phyloP scores from a whole-genome alignment of 2,113 vertebrate species.

The Oceanodroma tethys region DNA sequence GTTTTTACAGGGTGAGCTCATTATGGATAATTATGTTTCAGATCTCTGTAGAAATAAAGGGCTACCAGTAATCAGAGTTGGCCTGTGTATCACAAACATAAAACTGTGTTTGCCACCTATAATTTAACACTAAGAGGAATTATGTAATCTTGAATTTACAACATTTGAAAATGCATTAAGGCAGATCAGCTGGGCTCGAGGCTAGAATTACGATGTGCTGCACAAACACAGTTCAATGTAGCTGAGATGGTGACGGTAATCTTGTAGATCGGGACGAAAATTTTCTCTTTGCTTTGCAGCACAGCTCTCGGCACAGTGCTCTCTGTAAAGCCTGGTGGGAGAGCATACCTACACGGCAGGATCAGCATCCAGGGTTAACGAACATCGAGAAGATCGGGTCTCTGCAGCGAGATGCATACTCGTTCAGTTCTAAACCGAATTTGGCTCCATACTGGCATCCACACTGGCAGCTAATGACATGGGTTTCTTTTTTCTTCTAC shows the following conservation, averaged over 20 bases:
- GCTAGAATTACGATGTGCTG: not conserved
- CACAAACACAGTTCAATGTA: not conserved
- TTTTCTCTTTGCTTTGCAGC: not conserved
- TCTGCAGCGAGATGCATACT: not conserved
- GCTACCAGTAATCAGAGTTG: not conserved
- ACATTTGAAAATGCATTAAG: not conserved
- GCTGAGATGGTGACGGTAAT: accelerated
- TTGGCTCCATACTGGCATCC: not conserved
- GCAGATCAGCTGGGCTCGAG: not conserved
- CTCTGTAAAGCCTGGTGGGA: not conserved
- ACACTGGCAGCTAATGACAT: not conserved
- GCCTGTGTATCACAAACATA: not conserved
- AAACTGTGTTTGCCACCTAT: not conserved
- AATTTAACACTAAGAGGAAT: constrained; percentile 5
- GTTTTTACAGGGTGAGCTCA: constrained; percentile 49
- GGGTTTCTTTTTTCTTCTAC: not conserved
- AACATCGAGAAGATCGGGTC: not conserved
- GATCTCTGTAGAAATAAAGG: constrained; percentile 1
- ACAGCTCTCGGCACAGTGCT: not conserved
- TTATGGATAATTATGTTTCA: constrained; percentile 23
- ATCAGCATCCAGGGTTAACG: not conserved
- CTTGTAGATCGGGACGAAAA: not conserved
- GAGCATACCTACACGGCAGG: accelerated
- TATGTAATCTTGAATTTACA: constrained; percentile 30
- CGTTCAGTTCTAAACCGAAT: accelerated